phyloP scores from a whole-genome alignment of 2,888 invertebrate species.

The Amblyjoppa proteus region DNA sequence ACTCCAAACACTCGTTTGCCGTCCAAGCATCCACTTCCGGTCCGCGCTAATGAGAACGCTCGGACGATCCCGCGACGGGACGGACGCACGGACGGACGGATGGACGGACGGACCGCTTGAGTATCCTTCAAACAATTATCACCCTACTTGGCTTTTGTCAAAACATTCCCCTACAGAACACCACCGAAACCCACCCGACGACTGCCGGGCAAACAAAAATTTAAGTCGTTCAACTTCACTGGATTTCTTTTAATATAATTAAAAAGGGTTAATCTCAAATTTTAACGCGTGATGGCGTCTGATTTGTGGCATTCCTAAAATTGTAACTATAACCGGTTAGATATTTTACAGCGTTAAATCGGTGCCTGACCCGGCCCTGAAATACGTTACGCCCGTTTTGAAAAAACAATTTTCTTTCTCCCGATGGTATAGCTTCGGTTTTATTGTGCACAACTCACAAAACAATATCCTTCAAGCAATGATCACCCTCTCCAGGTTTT shows the following conservation, averaged over 20 bases:
- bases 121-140: constrained; percentile 46
- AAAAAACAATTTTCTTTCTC: too few species aligned
- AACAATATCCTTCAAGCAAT: constrained; percentile 4
- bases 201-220: neutral
- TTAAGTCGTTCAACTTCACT: neutral
- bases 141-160: neutral
- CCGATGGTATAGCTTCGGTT: too few species aligned
- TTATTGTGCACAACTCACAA: too few species aligned
- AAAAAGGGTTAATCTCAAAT: too few species aligned
- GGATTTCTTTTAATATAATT: too few species aligned
- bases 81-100: neutral
- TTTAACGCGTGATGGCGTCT: too few species aligned
- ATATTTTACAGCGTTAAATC: too few species aligned
- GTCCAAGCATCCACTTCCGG: constrained; percentile 59
- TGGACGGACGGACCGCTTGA: constrained; percentile 28
- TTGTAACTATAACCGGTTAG: neutral
- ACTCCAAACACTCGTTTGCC: constrained; percentile 27
- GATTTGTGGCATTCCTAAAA: too few species aligned
- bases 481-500: neutral
- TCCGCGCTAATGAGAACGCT: constrained; percentile 66
- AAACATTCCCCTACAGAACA: neutral
- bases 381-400: too few species aligned
- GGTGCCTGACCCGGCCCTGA: too few species aligned
- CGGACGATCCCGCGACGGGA: constrained; percentile 48
- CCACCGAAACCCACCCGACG: neutral